Base-by-base conservation (phyloP, 2,888 invertebrate species). In the Disparrhopalites patrizii region DNA sequence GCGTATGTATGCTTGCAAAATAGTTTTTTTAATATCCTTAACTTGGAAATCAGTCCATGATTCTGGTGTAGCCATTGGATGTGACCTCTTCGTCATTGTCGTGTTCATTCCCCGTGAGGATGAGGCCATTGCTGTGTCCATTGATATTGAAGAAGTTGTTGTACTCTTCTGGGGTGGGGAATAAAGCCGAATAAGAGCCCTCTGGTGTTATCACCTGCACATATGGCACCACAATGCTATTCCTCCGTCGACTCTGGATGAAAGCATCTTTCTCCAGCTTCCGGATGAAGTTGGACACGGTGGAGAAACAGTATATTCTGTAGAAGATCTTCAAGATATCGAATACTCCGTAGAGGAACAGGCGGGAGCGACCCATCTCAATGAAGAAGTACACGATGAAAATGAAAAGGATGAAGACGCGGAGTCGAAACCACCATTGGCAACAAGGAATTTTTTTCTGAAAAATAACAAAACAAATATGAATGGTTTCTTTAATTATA, bases 391-490 rank as follows among this genome's bases (percentile, higher is more conserved):
- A 73, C 10, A 71, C 43, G 23, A 70, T 64, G 18, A 72, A 60
- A 23, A 68, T 66, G 27, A 72, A 43, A 4, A 70, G 61, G 28
- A 72, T n/a, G 15, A 70, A 13, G 1, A 67, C 43, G 33, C 72
- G 70, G 47, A 72, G 66, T 54, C 69, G 68, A 62, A 72, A 73
- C 73, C 73, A 73, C 55, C 63, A 65, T 62, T 70, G 70, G 50
- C 71, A 68, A 10, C 68, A 58, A 30, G 62, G 64, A 20, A 68
- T 66, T 50, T 67, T 64, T 69, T 64, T 69, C 73, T 73, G 67
- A 28, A 62, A 56, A 27, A 47, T 47, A 60, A 43, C 20, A 43
- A 43, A 18, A 10, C 43, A n/a, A 47, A 47, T 43, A 18, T 13
- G 13, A 43, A 4, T 18, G 15, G 43, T 50, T 50, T 18, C 23